A percentile compares a stretch with the other conserved stretches of the same genome.
phyloP scores from a whole-genome alignment of 2,113 vertebrate species.

The Meleagris gallopavo region DNA sequence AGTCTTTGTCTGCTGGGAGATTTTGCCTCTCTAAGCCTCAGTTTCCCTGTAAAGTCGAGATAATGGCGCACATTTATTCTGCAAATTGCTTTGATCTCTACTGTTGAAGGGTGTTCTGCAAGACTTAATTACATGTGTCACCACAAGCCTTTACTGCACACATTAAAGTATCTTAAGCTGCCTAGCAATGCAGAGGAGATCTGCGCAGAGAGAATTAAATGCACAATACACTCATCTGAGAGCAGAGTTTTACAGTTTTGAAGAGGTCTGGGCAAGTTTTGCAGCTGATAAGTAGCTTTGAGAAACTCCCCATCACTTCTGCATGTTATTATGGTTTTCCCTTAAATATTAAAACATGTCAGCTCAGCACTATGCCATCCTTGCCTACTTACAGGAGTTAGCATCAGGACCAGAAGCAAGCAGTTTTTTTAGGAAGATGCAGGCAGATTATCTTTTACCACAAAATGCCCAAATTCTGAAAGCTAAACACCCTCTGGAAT shows the following conservation, averaged over 20 bases:
- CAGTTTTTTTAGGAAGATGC: neutral
- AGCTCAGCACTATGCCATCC: rapidly evolving
- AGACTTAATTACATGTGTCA: constrained; percentile 51
- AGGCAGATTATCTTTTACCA: neutral
- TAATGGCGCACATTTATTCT: neutral
- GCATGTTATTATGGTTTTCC: rapidly evolving
- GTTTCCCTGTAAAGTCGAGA: constrained; percentile 59
- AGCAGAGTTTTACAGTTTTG: neutral
- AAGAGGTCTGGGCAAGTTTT: neutral
- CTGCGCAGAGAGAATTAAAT: neutral
- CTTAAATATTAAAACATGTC: neutral
- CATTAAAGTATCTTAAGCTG: constrained; percentile 34
- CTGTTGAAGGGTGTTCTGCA: constrained; percentile 26
- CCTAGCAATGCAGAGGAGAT: constrained; percentile 11
- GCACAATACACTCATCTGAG: neutral
- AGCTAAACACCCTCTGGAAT: neutral
- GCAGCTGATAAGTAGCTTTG: neutral
- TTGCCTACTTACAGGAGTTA: neutral
- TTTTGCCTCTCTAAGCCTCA: constrained; percentile 24
- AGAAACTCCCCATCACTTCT: neutral
- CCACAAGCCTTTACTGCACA: neutral
- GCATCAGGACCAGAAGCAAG: neutral
- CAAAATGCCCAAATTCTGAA: neutral
- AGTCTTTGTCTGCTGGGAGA: constrained; percentile 30
- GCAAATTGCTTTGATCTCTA: constrained; percentile 32